Base-by-base conservation (phyloP, 2,888 invertebrate genomes). In the Branchellion lobata region DNA sequence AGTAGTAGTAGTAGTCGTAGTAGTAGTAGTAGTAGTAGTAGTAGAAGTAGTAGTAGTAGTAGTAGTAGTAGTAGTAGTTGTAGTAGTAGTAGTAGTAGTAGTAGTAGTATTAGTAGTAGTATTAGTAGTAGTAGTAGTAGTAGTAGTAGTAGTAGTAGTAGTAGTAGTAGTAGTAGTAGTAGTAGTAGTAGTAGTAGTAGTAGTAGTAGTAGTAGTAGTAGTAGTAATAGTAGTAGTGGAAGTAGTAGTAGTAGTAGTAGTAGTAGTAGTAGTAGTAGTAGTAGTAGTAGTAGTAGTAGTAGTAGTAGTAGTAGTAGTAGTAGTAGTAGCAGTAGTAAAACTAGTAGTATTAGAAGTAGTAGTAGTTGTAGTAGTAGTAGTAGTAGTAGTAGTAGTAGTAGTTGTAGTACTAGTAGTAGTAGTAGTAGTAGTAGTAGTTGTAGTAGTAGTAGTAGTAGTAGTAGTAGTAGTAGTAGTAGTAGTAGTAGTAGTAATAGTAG, bases 401-500 rank as follows among this genome's bases (percentile, higher is more conserved):
- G 75, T 75, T 21, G 53, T 51, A 40, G 75, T 40, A 24, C 53
- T 33, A 75, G 57, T 75, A 57, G 75, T 75, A 61, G 75, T 31
- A 53, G 51, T 53, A 72, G 36, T 72, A 74, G 47, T 74, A 74
- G 74, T 74, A 74, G 74, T 74, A 74, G 74, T 74, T 57, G 74
- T 74, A 77, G 78, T 65, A 78, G 78, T 65, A 78, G 78, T 65
- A 78, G 78, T 65, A 78, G 78, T 65, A 78, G 78, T 65, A 78
- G 78, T 29, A 78, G 78, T 65, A 78, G 78, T 65, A 78, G 78
- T 69, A 78, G 78, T 34, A 77, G 65, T 31, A 74, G 72, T 53
- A 53, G 51, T 74, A 74, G 73, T 53, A 72, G 47, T 24, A 31
- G 29, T 73, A 53, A 24, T 47, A 79, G 47, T 68, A 78, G 65